Base-by-base conservation (phyloP, 2,888 invertebrate genomes). In the Heliconius cydno region DNA sequence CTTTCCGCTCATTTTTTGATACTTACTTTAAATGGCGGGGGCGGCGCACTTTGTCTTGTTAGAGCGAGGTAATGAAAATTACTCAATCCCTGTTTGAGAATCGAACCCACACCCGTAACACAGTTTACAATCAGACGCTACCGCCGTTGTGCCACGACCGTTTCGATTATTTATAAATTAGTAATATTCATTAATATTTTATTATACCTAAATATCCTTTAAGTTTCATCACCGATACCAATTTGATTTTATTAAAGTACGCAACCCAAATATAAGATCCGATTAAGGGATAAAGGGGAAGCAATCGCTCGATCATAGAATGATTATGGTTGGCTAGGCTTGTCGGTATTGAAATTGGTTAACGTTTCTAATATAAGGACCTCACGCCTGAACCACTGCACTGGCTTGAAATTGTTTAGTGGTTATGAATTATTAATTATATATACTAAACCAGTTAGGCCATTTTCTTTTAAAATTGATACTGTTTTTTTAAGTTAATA, bases 301-400 rank as follows among this genome's bases (percentile, higher is more conserved):
- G 74, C 66, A 78, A 68, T 70, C 41, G 68, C 46, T 75, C 68
- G 74, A 68, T 79, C 75, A 74, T 75, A 70, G 60, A 28, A 72
- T 34, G 52, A 73, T 78, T 78, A 71, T 72, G 65, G 66, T 46
- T 65, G 72, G 68, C 60, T 63, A 60, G 68, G 41, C 25, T 75
- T 22, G 67, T 41, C 57, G 38, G 22, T 34, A 22, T 30, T 46
- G 63, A 63, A 75, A 75, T 79, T 75, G 75, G 78, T 68, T 75
- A 68, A 63, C 41, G 74, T 38, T 25, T 25, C 46, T 74, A 74
- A 78, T 78, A 78, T 73, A 52, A 66, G 73, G 28, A 74, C 74
- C 60, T 57, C 13, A 70, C 63, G 41, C 74, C 19, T 46, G 41
- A 41, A 25, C 25, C 15, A 41, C 12, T 6, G 30, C 38, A 46